Evolutionary conservation across 2,113 vertebrate species (phyloP), one percentile per base, ranked within the genome.

Genomic region (Thunnus thynnus): DNA sequence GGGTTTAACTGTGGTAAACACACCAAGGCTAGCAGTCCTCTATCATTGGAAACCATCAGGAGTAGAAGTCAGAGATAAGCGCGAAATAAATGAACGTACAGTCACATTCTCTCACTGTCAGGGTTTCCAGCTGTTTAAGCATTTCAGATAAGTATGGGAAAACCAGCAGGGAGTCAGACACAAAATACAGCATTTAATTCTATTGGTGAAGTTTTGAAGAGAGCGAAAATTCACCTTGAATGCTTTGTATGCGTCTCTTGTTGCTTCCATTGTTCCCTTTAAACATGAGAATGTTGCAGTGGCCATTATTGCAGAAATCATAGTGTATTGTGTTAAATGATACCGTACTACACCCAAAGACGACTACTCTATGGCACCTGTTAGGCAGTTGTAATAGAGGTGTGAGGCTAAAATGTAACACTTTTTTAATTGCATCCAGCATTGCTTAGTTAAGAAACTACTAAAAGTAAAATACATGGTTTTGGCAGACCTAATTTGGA

Each of bases 1-100:
- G 5, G 66, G 44, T 65, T 70, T 65, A 64, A 72, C 72, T 72
- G 67, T 70, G 60, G 64, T 76, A 86, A 91, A 83, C 82, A 77
- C 47, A 83, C 73, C 78, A 77, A 61, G 72, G 41, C 73, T 72
- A 36, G 68, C 54, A 69, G 72, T 55, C 12, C 61, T 57, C 47
- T 41, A 76, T 88, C 70, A 71, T n/a, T 12, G 2, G 27, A 73
- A 78, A 66, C 27, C 47, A 80, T 79, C 71, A 57, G 36, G 61
- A 47, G 54, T 30, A 81, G 48, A 76, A 84, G 68, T 71, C 72
- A 47, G 63, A 82, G 61, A 88, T 68, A 57, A 80, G 56, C n/a
- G 13, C 51, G 57, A 85, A 80, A 77, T 80, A 80, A 84, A 85
- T 75, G 74, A 76, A 20, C 64, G 46, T 25, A 61, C 22, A 69